These are phyloP conservation scores for Neotoxoptera formosana DNA, from an alignment of 1,140 invertebrate species.

Conservation along the genomic window DNA sequence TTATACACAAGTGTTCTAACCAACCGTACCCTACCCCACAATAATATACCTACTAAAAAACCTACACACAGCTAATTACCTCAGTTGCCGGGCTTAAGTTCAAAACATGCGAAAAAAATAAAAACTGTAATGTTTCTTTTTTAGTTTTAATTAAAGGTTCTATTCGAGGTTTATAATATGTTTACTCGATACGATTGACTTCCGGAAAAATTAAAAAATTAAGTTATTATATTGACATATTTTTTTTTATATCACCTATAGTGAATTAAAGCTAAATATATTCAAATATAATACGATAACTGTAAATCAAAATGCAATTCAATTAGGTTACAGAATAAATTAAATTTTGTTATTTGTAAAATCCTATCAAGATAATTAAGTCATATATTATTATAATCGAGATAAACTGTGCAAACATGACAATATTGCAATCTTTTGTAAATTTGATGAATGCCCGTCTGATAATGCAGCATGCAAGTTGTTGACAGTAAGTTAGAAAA, in stretches of 20 bases:
- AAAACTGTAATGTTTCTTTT: no score
- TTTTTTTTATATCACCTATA: background rate
- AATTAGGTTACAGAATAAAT: background rate
- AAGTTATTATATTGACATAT: no score
- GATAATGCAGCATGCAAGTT: background rate
- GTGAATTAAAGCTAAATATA: background rate
- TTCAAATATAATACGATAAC: background rate
- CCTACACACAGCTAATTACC: no score
- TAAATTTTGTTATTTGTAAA: background rate
- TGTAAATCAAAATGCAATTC: background rate
- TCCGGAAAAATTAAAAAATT: no score
- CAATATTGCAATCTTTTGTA: background rate
- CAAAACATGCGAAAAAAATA: no score
- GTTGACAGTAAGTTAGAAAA: background rate
- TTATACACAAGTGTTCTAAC: no score
- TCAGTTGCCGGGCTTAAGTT: no score
- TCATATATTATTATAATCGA: background rate
- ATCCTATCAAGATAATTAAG: background rate
- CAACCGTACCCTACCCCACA: no score
- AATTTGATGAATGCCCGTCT: background rate
- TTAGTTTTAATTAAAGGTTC: no score
- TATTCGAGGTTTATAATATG: no score
- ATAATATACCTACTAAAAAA: no score
- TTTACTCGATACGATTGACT: no score
- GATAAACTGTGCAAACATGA: background rate